Evolutionary conservation across 2,888 invertebrate genomes (phyloP), one percentile per base, ranked within the genome.

Genomic region (Hartigia nigra): DNA sequence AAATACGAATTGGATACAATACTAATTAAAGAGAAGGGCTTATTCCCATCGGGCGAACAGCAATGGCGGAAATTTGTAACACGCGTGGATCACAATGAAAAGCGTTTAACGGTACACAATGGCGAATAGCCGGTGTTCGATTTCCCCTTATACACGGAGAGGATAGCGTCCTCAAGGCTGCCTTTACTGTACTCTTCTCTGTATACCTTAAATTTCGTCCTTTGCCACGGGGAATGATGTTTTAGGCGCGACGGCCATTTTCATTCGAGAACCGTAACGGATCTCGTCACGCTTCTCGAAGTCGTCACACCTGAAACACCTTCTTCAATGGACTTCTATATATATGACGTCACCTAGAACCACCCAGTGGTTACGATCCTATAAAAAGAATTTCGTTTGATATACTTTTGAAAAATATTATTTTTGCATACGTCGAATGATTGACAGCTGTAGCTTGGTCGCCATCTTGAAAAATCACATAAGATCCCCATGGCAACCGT

Each of bases 1-100:
- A 87, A 82, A 87, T 86, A 84, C 86, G 85, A 87, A 87, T 87
- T 79, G 82, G 83, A 89, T 89, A 88, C 86, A 88, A 89, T 89
- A 87, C 86, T 89, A 89, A 89, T 89, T 89, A 89, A 88, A 88
- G 85, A 84, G 87, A 84, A 84, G 83, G 88, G 88, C 86, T 88
- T 87, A 87, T 85, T 85, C 84, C 86, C 86, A 72, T 31, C 72
- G 32, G 32, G 72, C 72, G 72, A 72, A 23, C 72, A 72, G 32
- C 32, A 72, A 72, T 78, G 84, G 9, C 55, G 55, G 84, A 86
- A 88, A 88, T 89, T 88, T 87, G 88, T 88, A 87, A 89, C 88
- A 88, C 87, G 86, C 87, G 87, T 86, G 83, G 84, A 79, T 81
- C 82, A 88, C 88, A 88, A 88, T 88, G 79, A 80, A 82, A 55